These are phyloP conservation scores for Gambelia wislizenii DNA, from an alignment of 2,797 vertebrate genomes.

Conservation along the genomic window DNA sequence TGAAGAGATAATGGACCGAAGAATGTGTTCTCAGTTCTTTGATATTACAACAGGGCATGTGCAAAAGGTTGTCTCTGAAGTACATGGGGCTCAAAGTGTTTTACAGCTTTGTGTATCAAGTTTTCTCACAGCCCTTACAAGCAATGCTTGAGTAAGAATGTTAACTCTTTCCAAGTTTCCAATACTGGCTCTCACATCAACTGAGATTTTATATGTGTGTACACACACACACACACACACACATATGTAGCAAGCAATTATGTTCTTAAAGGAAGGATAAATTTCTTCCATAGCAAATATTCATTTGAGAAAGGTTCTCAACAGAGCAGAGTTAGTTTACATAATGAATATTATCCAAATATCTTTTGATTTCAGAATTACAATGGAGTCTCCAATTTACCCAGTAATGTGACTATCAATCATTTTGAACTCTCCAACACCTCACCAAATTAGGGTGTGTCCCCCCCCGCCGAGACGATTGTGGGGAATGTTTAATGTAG, in stretches of 20 bases:
- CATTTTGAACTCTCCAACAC: slow-evolving; percentile 59
- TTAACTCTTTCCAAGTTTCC: background rate
- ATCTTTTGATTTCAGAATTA: slow-evolving; percentile 2
- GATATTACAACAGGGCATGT: background rate
- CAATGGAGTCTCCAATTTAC: slow-evolving; percentile 48
- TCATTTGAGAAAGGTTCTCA: background rate
- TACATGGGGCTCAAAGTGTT: background rate
- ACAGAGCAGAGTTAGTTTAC: background rate
- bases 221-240: too few relatives aligned
- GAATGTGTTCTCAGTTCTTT: background rate
- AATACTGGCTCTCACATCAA: too few relatives aligned
- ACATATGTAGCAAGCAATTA: background rate
- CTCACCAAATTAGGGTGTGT: slow-evolving; percentile 40
- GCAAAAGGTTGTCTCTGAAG: background rate
- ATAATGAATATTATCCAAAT: background rate
- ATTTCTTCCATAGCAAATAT: background rate
- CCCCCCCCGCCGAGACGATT: slow-evolving; percentile 60
- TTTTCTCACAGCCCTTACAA: background rate
- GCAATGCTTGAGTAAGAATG: background rate
- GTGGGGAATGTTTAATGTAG: slow-evolving; percentile 69
- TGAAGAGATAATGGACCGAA: background rate
- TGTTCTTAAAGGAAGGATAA: background rate
- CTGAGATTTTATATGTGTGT: background rate
- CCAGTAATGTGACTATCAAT: slow-evolving; percentile 60
- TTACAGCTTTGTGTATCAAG: background rate